Percentiles rank a stretch among this genome's conserved stretches.
Evolutionary conservation across 2,888 invertebrate genomes (phyloP).

Genomic region (Andrena chrysosceles): DNA sequence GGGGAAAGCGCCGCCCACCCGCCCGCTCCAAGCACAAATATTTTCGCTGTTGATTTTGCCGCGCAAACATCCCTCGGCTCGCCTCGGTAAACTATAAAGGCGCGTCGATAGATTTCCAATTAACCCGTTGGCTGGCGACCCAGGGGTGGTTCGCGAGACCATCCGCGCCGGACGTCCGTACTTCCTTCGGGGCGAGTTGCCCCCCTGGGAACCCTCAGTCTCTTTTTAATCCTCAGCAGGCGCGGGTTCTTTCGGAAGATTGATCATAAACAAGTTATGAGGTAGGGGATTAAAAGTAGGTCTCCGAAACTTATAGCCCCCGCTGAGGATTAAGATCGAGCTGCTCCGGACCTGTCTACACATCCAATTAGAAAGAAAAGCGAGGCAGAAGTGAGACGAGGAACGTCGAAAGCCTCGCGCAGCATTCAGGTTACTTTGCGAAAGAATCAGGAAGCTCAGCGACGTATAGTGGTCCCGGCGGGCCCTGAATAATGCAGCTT

Average conservation of each 20-base stretch:
- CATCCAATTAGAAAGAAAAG: background rate
- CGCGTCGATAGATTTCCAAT: conserved; percentile 23
- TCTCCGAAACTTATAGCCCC: too few relatives aligned
- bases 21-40: background rate
- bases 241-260: too few relatives aligned
- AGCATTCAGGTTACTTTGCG: background rate
- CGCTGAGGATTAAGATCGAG: too few relatives aligned
- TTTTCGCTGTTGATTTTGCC: conserved; percentile 22
- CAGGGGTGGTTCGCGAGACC: background rate
- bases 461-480: too few relatives aligned
- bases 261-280: too few relatives aligned
- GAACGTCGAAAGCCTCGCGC: background rate
- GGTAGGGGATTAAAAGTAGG: too few relatives aligned
- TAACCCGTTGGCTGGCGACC: conserved; percentile 9
- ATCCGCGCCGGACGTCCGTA: background rate
- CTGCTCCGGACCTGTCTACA: too few relatives aligned
- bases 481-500: conserved; percentile 76
- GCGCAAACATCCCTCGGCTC: background rate
- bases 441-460: conserved; percentile 10
- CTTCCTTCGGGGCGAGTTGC: too few relatives aligned
- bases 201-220: too few relatives aligned
- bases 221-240: too few relatives aligned
- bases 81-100: background rate
- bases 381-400: background rate
- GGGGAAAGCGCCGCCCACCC: background rate